A percentile compares a stretch with the other conserved stretches of the same genome.
Evolutionary conservation across 2,888 invertebrate genomes (phyloP).

Genomic region (Sipha maydis): DNA sequence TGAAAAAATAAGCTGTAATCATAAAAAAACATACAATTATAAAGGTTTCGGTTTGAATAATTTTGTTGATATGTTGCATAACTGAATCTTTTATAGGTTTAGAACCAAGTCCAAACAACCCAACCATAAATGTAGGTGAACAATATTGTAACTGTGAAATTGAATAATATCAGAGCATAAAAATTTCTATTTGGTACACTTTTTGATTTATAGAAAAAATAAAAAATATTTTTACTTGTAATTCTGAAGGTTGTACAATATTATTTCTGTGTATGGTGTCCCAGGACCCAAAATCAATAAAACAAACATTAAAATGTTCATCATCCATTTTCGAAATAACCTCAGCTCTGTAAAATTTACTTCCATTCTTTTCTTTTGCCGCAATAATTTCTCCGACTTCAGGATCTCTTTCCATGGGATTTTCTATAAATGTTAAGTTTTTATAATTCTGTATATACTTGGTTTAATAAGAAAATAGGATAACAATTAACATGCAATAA

Average conservation of each 20-base stretch:
- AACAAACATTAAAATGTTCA: constrained; percentile 46
- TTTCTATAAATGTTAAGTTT: constrained; percentile 1
- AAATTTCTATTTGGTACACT: neutral
- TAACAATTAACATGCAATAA: neutral
- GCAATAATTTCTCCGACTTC: constrained; percentile 48
- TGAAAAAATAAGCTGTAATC: neutral
- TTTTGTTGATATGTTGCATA: constrained; percentile 4
- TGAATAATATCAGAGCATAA: neutral
- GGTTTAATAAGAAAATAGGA: too few species aligned
- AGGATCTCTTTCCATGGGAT: constrained; percentile 22
- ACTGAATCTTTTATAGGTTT: neutral
- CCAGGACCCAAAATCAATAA: constrained; percentile 42
- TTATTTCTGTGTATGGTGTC: neutral
- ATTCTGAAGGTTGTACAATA: constrained; percentile 39
- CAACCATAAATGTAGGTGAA: constrained; percentile 26
- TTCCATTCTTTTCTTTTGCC: constrained; percentile 19
- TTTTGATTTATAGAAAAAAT: neutral
- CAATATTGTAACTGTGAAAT: constrained; percentile 29
- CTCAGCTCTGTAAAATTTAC: constrained; percentile 50
- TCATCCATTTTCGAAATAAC: constrained; percentile 23
- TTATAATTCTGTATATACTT: too few species aligned
- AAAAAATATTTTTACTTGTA: neutral
- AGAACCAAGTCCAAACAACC: constrained; percentile 19
- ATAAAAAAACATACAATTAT: constrained; percentile 30
- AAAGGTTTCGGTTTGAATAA: constrained; percentile 31